These are phyloP conservation scores for Pristionchus japonicus DNA, from an alignment of 2,888 invertebrate species.

Conservation along the genomic window DNA sequence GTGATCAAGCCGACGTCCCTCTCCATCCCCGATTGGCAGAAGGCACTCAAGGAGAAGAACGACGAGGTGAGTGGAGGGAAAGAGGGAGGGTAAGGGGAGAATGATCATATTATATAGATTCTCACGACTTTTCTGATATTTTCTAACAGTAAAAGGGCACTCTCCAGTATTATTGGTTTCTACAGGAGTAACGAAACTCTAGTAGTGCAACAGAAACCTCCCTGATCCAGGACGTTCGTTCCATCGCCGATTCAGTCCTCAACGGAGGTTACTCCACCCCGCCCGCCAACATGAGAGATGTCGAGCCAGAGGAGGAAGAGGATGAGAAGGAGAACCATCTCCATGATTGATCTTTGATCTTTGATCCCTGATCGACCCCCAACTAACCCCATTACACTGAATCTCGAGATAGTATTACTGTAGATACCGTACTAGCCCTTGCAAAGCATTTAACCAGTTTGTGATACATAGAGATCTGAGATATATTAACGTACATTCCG, in stretches of 20 bases:
- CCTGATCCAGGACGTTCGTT: constrained; percentile 3
- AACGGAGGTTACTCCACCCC: constrained; percentile 54
- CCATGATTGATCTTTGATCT: constrained; percentile 11
- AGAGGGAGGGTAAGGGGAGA: background rate
- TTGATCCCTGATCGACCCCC: background rate
- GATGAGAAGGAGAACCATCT: constrained; percentile 5
- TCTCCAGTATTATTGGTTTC: too few species aligned
- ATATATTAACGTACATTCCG: background rate
- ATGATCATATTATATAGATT: too few species aligned
- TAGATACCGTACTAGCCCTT: background rate
- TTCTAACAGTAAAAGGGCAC: too few species aligned
- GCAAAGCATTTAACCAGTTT: background rate
- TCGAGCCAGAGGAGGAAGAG: constrained; percentile 19
- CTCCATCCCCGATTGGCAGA: constrained; percentile 60
- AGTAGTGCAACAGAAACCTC: too few species aligned
- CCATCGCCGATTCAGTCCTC: constrained; percentile 41
- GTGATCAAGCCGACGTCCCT: background rate
- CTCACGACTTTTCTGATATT: too few species aligned
- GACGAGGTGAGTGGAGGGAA: background rate
- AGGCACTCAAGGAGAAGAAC: constrained; percentile 35
- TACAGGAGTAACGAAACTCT: too few species aligned
- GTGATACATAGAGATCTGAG: constrained; percentile 32
- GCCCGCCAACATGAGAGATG: constrained; percentile 54
- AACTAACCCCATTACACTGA: background rate
- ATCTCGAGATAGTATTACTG: constrained; percentile 14